Conservation (phyloP, 2,797 vertebrate genomes). For the Emydoidea blandingii region DNA sequence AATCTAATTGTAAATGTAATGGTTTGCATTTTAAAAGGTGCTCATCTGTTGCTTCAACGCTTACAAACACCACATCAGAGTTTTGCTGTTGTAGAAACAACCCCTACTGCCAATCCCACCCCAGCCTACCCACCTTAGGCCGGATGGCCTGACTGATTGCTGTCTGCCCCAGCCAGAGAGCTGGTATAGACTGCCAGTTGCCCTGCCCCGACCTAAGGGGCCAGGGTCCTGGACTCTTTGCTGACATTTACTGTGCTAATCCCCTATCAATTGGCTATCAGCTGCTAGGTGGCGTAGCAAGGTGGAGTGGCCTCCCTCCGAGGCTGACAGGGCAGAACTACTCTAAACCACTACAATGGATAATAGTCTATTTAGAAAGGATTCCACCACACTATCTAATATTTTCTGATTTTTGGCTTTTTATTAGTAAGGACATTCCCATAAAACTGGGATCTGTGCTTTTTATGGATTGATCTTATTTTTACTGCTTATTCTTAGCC, state of each 20-base stretch:
- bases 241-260: background rate
- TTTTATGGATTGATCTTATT: background rate
- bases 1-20: slow-evolving; percentile 6
- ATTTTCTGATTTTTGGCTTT: background rate
- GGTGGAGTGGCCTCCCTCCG: background rate
- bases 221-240: too few relatives aligned
- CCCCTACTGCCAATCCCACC: background rate
- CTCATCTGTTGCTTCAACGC: background rate
- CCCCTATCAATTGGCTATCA: background rate
- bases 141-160: background rate
- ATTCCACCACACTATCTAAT: slow-evolving; percentile 5
- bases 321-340: background rate
- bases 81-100: background rate
- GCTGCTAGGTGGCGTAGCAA: background rate
- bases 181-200: background rate
- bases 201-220: background rate
- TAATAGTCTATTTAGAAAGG: background rate
- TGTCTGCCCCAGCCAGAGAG: background rate
- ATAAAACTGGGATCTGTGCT: background rate
- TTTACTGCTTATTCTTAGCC: background rate
- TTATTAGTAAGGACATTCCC: background rate
- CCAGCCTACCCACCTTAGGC: background rate
- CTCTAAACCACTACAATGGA: background rate
- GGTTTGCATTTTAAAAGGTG: background rate
- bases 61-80: background rate